These are phyloP conservation scores for Scrobipalpa atriplicella DNA, from an alignment of 2,888 invertebrate genomes.

Conservation along the genomic window DNA sequence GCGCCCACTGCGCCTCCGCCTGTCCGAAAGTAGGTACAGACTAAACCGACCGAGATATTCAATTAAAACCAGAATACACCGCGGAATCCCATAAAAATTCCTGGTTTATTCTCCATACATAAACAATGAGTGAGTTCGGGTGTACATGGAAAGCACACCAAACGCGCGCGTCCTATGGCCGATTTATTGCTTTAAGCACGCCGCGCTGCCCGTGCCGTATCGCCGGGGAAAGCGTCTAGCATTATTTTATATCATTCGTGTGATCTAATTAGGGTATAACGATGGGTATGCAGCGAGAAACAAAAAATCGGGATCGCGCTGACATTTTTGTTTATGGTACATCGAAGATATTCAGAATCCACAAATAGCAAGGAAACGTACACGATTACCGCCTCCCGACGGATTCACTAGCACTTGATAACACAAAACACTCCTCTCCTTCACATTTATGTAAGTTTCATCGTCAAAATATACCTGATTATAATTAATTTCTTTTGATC, in stretches of 20 bases:
- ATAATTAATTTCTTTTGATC: conserved; percentile 76
- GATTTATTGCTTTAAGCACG: conserved; percentile 70
- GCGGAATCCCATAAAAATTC: conserved; percentile 75
- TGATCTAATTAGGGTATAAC: conserved; percentile 79
- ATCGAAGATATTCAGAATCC: conserved; percentile 81
- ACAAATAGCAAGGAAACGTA: conserved; percentile 81
- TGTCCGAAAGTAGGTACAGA: conserved; percentile 47
- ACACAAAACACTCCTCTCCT: conserved; percentile 76
- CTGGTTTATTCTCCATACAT: conserved; percentile 80
- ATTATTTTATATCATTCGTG: conserved; percentile 79
- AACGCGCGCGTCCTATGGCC: conserved; percentile 79
- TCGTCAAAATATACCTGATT: conserved; percentile 77
- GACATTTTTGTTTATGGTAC: conserved; percentile 84
- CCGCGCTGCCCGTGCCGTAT: conserved; percentile 55
- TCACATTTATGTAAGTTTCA: conserved; percentile 80
- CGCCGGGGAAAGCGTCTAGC: conserved; percentile 70
- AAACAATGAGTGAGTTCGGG: conserved; percentile 82
- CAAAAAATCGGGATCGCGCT: conserved; percentile 82
- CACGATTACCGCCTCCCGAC: conserved; percentile 82
- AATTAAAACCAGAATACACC: conserved; percentile 65
- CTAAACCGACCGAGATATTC: conserved; percentile 60
- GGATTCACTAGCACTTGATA: conserved; percentile 79
- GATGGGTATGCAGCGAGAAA: conserved; percentile 79
- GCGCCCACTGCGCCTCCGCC: conserved; percentile 52
- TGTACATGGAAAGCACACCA: conserved; percentile 75